A percentile compares a stretch with the other conserved stretches of the same genome.
Evolutionary conservation across 2,797 vertebrate genomes (phyloP).

Genomic region (Cynodonichthys magdalenae): DNA sequence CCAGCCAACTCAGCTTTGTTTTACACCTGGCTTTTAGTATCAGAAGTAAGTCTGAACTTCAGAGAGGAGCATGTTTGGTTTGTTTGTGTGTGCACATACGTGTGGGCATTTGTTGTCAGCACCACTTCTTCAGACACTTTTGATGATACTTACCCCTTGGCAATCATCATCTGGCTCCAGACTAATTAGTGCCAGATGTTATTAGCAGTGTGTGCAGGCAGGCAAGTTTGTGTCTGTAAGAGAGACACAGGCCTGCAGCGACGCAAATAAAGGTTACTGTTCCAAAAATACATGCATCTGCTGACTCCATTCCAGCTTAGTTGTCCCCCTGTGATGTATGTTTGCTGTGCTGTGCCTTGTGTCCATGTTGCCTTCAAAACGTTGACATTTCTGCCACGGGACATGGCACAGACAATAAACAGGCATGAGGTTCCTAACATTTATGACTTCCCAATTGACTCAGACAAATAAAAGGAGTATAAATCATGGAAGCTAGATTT

Average conservation of each 20-base stretch:
- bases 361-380: slow-evolving; percentile 52
- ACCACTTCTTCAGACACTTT: slow-evolving; percentile 50
- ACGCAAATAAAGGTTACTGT: slow-evolving; percentile 72
- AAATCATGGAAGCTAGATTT: slow-evolving; percentile 44
- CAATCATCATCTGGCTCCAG: slow-evolving; percentile 63
- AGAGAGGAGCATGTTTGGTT: slow-evolving; percentile 9
- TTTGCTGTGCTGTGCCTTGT: slow-evolving; percentile 14
- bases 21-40: slow-evolving; percentile 29
- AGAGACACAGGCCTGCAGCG: slow-evolving; percentile 45
- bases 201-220: slow-evolving; percentile 37
- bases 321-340: slow-evolving; percentile 27
- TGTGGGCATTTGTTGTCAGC: slow-evolving; percentile 39
- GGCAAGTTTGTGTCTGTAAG: slow-evolving; percentile 13
- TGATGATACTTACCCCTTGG: slow-evolving; percentile 44
- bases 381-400: slow-evolving; percentile 57
- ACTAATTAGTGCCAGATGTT: slow-evolving; percentile 72
- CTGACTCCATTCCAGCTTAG: slow-evolving; percentile 47
- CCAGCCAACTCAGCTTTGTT: slow-evolving; percentile 23
- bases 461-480: slow-evolving; percentile 28
- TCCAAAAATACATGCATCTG: slow-evolving; percentile 71
- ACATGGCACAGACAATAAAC: slow-evolving; percentile 41
- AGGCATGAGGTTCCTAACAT: slow-evolving; percentile 25
- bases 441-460: slow-evolving; percentile 30
- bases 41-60: slow-evolving; percentile 33
- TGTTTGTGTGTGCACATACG: not conserved